phyloP scores from a whole-genome alignment of 1,140 invertebrate species.

The Bombus terrestris region DNA sequence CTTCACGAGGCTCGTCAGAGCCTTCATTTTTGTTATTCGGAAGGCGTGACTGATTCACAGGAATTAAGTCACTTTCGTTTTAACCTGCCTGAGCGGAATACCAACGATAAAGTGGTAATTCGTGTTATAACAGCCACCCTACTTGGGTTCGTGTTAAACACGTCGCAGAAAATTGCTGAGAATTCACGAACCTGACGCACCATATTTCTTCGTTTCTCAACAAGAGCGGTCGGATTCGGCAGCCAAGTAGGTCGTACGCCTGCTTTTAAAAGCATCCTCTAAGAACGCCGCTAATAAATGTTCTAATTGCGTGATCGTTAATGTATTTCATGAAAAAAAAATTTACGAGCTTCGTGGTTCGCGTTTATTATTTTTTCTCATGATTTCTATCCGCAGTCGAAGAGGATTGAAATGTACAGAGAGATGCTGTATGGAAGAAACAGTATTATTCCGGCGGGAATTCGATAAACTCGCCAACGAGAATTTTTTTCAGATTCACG shows the following conservation, averaged over 20 bases:
- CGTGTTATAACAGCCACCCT: constrained; percentile 32
- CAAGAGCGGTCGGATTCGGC: constrained; percentile 8
- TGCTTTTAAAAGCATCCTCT: neutral
- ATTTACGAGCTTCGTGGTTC: neutral
- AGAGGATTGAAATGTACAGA: neutral
- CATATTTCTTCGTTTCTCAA: neutral
- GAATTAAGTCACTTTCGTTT: constrained; percentile 51
- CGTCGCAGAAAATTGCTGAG: neutral
- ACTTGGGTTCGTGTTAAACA: neutral
- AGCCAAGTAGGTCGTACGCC: constrained; percentile 31
- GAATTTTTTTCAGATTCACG: neutral
- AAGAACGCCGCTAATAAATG: neutral
- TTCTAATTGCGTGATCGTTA: neutral
- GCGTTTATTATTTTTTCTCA: neutral
- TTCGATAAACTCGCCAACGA: neutral
- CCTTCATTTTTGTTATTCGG: constrained; percentile 23
- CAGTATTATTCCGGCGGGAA: neutral
- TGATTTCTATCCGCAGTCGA: neutral
- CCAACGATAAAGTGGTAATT: constrained; percentile 28
- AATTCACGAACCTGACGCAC: neutral
- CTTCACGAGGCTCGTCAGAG: neutral
- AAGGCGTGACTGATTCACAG: constrained; percentile 20
- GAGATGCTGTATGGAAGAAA: too few species aligned
- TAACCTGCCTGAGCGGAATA: constrained; percentile 17
- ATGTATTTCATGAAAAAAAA: neutral